Percentiles rank a stretch among this genome's conserved stretches.
phyloP scores from a whole-genome alignment of 2,888 invertebrate species.

The Cephonodes hylas region DNA sequence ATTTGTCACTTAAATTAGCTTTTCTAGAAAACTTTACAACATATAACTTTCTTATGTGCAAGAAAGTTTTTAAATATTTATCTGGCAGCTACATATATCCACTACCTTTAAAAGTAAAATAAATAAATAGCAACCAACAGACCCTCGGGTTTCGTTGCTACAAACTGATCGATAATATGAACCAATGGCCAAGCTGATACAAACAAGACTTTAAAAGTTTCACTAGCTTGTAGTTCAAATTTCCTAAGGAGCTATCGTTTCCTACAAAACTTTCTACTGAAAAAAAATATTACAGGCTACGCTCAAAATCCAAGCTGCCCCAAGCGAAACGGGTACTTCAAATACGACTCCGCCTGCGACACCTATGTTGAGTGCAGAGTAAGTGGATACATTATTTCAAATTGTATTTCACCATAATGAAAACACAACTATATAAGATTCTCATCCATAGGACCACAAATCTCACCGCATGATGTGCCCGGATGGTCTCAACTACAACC shows the following conservation, averaged over 20 bases:
- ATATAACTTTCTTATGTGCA: too few species aligned
- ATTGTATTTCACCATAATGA: not conserved
- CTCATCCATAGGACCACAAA: constrained; percentile 73
- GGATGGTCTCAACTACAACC: constrained; percentile 89
- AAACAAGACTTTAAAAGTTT: too few species aligned
- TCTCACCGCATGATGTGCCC: constrained; percentile 86
- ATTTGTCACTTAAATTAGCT: not conserved
- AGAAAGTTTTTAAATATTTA: too few species aligned
- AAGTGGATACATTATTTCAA: constrained; percentile 31
- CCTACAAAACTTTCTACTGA: not conserved
- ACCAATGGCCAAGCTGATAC: too few species aligned
- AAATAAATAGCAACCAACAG: too few species aligned
- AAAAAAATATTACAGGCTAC: constrained; percentile 16
- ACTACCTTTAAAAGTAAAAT: too few species aligned
- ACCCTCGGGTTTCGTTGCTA: too few species aligned
- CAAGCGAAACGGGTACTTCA: constrained; percentile 81
- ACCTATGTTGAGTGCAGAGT: constrained; percentile 84
- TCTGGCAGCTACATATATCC: too few species aligned
- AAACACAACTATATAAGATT: constrained; percentile 58
- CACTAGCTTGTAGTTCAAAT: too few species aligned
- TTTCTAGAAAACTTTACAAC: not conserved
- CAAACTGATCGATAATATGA: too few species aligned
- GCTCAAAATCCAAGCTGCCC: constrained; percentile 42
- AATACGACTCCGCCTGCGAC: constrained; percentile 84
- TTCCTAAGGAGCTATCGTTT: not conserved